phyloP scores from a whole-genome alignment of 2,888 invertebrate species.

The Campoplex nolae region DNA sequence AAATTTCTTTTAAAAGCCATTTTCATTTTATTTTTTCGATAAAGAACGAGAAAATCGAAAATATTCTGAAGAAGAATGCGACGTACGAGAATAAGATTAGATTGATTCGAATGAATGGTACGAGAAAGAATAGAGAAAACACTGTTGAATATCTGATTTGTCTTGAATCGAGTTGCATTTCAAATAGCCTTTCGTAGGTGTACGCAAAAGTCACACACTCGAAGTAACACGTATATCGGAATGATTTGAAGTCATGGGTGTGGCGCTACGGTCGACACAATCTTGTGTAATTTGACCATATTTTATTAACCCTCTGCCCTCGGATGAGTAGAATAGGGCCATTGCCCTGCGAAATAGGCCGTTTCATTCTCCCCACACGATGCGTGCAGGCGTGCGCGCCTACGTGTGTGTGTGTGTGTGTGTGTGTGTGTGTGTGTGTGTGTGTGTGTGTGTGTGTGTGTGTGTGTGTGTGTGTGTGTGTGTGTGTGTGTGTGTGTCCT shows the following conservation, averaged over 20 bases:
- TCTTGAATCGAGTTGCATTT: not conserved
- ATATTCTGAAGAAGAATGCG: too few relatives aligned
- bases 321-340: not conserved
- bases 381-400: not conserved
- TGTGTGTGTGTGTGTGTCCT: not conserved
- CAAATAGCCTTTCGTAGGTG: not conserved
- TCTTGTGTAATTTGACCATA: slow-evolving; percentile 58
- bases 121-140: not conserved
- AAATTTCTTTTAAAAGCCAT: not conserved
- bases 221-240: slow-evolving; percentile 9
- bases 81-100: too few relatives aligned
- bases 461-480: not conserved
- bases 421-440: not conserved
- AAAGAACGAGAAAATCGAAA: too few relatives aligned
- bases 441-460: not conserved
- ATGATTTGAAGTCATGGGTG: slow-evolving; percentile 29
- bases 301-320: slow-evolving; percentile 39
- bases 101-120: too few relatives aligned
- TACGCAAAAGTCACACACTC: not conserved
- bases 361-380: not conserved
- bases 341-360: slow-evolving; percentile 14
- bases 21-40: not conserved
- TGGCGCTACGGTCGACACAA: slow-evolving; percentile 33
- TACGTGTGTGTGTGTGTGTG: too few relatives aligned
- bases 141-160: not conserved